Percentiles rank a stretch among this genome's conserved stretches.
These are phyloP conservation scores for Auanema freiburgensis DNA, from an alignment of 2,888 invertebrate species.

Conservation along the genomic window DNA sequence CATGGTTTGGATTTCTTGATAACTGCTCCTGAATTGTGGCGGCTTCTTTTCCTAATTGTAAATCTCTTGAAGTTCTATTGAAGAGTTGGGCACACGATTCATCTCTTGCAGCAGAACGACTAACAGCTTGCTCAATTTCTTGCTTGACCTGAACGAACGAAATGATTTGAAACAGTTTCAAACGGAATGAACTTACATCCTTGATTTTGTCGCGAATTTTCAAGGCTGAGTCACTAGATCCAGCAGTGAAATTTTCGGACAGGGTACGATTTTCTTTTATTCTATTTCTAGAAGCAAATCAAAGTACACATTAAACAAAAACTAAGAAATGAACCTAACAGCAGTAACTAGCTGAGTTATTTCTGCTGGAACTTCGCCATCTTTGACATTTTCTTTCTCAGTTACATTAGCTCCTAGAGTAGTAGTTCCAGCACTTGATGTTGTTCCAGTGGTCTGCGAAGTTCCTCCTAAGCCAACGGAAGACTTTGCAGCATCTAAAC, in stretches of 20 bases:
- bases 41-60: conserved; percentile 19
- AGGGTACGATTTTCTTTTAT: conserved; percentile 20
- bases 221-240: conserved; percentile 15
- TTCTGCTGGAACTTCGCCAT: conserved; percentile 16
- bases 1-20: conserved; percentile 1
- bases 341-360: conserved; percentile 12
- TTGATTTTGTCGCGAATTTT: conserved; percentile 19
- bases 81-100: conserved; percentile 8
- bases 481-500: conserved; percentile 4
- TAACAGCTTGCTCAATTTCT: conserved; percentile 10
- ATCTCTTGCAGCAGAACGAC: conserved; percentile 6
- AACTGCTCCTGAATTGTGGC: conserved; percentile 13
- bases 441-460: conserved; percentile 1
- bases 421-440: background rate
- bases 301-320: background rate
- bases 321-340: conserved; percentile 9
- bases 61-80: conserved; percentile 8
- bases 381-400: conserved; percentile 19
- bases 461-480: conserved; percentile 17
- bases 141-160: conserved; percentile 8
- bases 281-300: conserved; percentile 4
- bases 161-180: background rate
- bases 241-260: conserved; percentile 20
- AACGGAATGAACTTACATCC: conserved; percentile 10
- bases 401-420: background rate